Conservation (phyloP, 1,140 invertebrate species). For the Nymphalis io region DNA sequence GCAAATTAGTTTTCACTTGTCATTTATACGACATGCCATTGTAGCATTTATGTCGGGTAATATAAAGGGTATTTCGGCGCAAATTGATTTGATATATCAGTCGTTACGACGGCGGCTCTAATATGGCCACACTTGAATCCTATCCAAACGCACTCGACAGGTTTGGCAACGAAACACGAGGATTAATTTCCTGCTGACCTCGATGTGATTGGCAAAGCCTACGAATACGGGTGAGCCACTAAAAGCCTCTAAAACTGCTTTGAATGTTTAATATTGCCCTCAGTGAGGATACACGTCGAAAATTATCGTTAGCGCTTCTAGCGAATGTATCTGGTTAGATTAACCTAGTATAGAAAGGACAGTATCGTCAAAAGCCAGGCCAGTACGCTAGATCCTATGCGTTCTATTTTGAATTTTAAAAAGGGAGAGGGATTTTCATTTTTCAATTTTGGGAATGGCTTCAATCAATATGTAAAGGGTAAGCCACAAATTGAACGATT, state of each 20-base stretch:
- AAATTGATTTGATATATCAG: constrained; percentile 13
- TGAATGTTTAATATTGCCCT: constrained; percentile 46
- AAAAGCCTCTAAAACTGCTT: constrained; percentile 48
- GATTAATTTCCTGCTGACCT: constrained; percentile 56
- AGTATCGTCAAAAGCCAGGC: neutral
- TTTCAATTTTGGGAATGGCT: too few species aligned
- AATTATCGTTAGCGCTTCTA: constrained; percentile 31
- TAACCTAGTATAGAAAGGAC: neutral
- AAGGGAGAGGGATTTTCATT: too few species aligned
- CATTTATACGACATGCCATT: neutral
- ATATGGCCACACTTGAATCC: constrained; percentile 44
- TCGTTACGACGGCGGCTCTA: constrained; percentile 12
- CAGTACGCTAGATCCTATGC: neutral
- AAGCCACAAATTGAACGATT: too few species aligned
- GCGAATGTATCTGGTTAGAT: neutral
- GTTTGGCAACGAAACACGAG: constrained; percentile 54
- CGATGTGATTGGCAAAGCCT: constrained; percentile 51
- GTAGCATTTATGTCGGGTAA: neutral
- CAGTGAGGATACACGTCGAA: constrained; percentile 28
- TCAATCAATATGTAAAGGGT: too few species aligned
- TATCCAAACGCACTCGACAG: constrained; percentile 49
- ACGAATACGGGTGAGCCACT: constrained; percentile 36
- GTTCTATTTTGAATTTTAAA: neutral
- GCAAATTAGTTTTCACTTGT: constrained; percentile 2
- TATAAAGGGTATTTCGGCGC: constrained; percentile 15